These are phyloP conservation scores for Nicator chloris DNA, from an alignment of 2,113 vertebrate genomes.

Conservation along the genomic window DNA sequence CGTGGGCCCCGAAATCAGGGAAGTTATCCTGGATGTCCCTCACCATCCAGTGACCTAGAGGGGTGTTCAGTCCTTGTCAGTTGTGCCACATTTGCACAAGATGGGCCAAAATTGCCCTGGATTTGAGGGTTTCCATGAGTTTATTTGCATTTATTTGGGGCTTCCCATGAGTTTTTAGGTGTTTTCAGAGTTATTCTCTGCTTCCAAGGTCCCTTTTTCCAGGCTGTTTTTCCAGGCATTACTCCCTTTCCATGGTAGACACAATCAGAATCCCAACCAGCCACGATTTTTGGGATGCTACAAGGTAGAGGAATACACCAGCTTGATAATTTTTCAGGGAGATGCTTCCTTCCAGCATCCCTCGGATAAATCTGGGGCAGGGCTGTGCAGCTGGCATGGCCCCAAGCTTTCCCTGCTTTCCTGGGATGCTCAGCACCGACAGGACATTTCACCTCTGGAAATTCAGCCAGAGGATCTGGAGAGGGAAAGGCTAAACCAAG, in stretches of 20 bases:
- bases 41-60: background rate
- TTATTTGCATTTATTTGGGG: background rate
- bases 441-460: background rate
- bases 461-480: background rate
- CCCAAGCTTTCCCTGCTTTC: background rate
- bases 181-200: background rate
- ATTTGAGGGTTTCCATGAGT: background rate
- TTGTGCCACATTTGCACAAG: background rate
- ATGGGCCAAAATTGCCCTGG: background rate
- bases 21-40: background rate
- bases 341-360: background rate
- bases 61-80: background rate
- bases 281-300: background rate
- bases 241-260: background rate
- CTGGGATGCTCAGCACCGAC: background rate
- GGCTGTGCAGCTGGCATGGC: background rate
- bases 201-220: background rate
- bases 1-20: background rate
- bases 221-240: background rate
- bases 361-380: accelerated
- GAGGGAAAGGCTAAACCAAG: background rate
- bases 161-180: background rate
- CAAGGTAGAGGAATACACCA: background rate
- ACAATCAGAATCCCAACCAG: background rate
- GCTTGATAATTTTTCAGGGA: background rate